A percentile compares a stretch with the other conserved stretches of the same genome.
Evolutionary conservation across 1,140 invertebrate species (phyloP).

Genomic region (Plutomurus gul): DNA sequence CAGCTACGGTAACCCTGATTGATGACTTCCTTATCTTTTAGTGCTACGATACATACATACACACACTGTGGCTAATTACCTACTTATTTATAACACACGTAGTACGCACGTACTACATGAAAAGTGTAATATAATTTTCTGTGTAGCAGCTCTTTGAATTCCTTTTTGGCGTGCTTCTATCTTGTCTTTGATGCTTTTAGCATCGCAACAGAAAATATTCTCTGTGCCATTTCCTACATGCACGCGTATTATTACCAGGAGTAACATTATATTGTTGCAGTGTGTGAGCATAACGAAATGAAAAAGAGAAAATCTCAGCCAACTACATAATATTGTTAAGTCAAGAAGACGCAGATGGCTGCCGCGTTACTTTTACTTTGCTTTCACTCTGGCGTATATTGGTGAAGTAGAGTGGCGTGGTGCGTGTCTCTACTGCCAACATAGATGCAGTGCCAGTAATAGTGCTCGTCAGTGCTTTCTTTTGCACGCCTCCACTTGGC

Average conservation of each 20-base stretch:
- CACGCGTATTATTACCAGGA: not conserved
- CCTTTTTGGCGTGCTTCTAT: not conserved
- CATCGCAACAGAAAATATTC: not conserved
- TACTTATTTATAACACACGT: too few species aligned
- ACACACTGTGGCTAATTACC: not conserved
- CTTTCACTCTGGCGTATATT: too few species aligned
- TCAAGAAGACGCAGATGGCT: not conserved
- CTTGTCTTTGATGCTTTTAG: not conserved
- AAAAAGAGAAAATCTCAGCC: not conserved
- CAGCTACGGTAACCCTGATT: not conserved
- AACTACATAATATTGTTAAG: constrained; percentile 11
- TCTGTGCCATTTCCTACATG: constrained; percentile 4
- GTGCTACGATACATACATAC: not conserved
- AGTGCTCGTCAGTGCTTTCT: too few species aligned
- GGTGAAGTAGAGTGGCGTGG: too few species aligned
- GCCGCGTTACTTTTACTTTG: not conserved
- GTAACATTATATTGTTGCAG: constrained; percentile 13
- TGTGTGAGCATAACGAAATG: constrained; percentile 1
- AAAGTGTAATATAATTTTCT: too few species aligned
- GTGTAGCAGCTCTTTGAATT: too few species aligned
- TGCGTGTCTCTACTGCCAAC: too few species aligned
- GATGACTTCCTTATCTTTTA: constrained; percentile 2
- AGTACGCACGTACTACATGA: too few species aligned
- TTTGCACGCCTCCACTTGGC: not conserved
- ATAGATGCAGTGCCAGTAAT: too few species aligned